Evolutionary conservation across 2,888 invertebrate genomes (phyloP).

Genomic region (Hybos culiciformis): DNA sequence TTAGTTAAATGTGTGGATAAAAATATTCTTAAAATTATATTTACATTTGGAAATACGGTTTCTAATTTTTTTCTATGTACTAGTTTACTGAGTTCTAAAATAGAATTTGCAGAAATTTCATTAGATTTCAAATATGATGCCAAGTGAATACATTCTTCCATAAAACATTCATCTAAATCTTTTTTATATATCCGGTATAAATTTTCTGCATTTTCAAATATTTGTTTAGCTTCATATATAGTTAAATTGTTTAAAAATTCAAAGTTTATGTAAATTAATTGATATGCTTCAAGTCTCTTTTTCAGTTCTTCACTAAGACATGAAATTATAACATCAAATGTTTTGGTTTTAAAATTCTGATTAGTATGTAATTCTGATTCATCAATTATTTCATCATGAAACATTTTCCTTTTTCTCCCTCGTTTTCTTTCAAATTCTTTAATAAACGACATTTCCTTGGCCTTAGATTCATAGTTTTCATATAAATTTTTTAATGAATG

Average conservation of each 20-base stretch:
- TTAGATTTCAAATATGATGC: not conserved
- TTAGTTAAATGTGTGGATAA: not conserved
- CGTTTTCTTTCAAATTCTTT: no score
- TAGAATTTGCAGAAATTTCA: not conserved
- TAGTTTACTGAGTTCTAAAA: constrained; percentile 1
- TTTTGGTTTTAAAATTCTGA: not conserved
- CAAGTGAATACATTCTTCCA: constrained; percentile 1
- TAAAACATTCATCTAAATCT: constrained; percentile 1
- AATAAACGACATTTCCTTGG: not conserved
- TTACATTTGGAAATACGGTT: not conserved
- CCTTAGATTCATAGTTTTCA: not conserved
- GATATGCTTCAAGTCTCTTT: not conserved
- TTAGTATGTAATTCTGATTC: no score
- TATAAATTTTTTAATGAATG: not conserved
- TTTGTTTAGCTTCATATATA: not conserved
- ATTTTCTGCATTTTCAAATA: not conserved
- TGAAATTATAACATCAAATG: not conserved
- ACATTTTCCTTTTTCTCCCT: no score
- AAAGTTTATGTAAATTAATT: not conserved
- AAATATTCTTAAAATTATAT: constrained; percentile 1
- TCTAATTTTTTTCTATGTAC: not conserved
- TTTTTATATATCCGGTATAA: not conserved
- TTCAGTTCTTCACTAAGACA: not conserved
- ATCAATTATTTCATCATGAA: no score
- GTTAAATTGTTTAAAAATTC: not conserved